These are phyloP conservation scores for Semibalanus balanoides DNA, from an alignment of 1,140 invertebrate species.

Conservation along the genomic window DNA sequence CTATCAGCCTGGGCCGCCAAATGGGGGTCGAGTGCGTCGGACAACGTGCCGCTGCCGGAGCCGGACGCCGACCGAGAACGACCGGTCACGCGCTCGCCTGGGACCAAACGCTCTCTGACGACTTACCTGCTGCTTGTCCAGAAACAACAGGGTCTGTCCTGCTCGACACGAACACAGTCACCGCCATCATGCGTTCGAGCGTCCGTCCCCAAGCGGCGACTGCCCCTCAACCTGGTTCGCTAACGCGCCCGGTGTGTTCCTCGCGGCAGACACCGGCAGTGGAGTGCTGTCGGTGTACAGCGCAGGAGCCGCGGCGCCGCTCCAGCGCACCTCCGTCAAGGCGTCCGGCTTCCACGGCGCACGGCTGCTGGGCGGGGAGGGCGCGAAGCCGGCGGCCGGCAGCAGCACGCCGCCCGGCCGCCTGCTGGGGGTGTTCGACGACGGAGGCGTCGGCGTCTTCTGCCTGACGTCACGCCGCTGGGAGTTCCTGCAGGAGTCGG, in stretches of 20 bases:
- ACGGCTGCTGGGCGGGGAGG: too few relatives aligned
- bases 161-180: conserved; percentile 27
- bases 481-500: conserved; percentile 22
- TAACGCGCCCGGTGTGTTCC: conserved; percentile 35
- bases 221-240: conserved; percentile 30
- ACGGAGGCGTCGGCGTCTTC: conserved; percentile 35
- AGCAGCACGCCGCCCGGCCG: conserved; percentile 20
- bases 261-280: conserved; percentile 21
- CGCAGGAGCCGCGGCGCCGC: too few relatives aligned
- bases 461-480: not conserved
- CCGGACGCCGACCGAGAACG: not conserved
- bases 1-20: not conserved
- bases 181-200: conserved; percentile 21
- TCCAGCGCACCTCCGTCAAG: too few relatives aligned
- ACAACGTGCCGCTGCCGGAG: not conserved
- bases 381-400: too few relatives aligned
- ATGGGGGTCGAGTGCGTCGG: not conserved
- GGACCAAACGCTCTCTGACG: conserved; percentile 34
- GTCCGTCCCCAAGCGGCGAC: not conserved
- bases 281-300: too few relatives aligned
- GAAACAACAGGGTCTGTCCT: conserved; percentile 25
- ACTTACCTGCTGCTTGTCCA: conserved; percentile 33
- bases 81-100: conserved; percentile 28
- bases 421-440: conserved; percentile 26
- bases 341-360: too few relatives aligned